phyloP scores from a whole-genome alignment of 2,888 invertebrate genomes.

The Aporophyla nigra region DNA sequence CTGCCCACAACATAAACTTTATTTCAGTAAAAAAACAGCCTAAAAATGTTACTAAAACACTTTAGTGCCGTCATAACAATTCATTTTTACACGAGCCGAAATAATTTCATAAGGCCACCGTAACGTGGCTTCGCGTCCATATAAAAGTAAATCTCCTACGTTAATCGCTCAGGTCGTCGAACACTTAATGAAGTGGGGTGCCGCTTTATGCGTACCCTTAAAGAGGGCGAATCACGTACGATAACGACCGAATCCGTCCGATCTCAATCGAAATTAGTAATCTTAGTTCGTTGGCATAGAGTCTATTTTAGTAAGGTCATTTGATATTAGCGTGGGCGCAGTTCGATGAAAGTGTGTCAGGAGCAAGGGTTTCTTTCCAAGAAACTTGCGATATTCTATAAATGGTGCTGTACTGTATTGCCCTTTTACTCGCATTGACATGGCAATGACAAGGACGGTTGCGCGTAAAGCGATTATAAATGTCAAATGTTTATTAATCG shows the following conservation, averaged over 20 bases:
- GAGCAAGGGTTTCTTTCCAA: slow-evolving; percentile 48
- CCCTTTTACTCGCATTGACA: slow-evolving; percentile 26
- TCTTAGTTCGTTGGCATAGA: slow-evolving; percentile 47
- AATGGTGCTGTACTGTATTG: slow-evolving; percentile 1
- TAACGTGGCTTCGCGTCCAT: slow-evolving; percentile 66
- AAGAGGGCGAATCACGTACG: slow-evolving; percentile 60
- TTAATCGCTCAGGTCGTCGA: slow-evolving; percentile 78
- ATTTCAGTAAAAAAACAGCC: slow-evolving; percentile 31
- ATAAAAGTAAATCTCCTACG: slow-evolving; percentile 77
- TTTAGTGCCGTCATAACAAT: slow-evolving; percentile 61
- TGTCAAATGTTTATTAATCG: slow-evolving; percentile 23
- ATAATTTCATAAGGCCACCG: slow-evolving; percentile 71
- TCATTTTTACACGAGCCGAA: slow-evolving; percentile 62
- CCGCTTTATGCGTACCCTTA: slow-evolving; percentile 71
- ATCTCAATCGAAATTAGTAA: slow-evolving; percentile 31
- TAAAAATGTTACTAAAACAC: slow-evolving; percentile 26
- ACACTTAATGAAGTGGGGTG: slow-evolving; percentile 79
- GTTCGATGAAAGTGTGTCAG: slow-evolving; percentile 58
- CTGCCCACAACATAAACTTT: slow-evolving; percentile 32
- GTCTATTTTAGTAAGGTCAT: slow-evolving; percentile 43
- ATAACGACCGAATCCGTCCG: slow-evolving; percentile 47
- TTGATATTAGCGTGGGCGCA: slow-evolving; percentile 51
- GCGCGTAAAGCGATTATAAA: slow-evolving; percentile 18
- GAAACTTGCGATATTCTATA: slow-evolving; percentile 42
- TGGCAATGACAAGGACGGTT: slow-evolving; percentile 36